Evolutionary conservation across 2,113 vertebrate species (phyloP), one percentile per base, ranked within the genome.

Genomic region (Saguinus imperator): DNA sequence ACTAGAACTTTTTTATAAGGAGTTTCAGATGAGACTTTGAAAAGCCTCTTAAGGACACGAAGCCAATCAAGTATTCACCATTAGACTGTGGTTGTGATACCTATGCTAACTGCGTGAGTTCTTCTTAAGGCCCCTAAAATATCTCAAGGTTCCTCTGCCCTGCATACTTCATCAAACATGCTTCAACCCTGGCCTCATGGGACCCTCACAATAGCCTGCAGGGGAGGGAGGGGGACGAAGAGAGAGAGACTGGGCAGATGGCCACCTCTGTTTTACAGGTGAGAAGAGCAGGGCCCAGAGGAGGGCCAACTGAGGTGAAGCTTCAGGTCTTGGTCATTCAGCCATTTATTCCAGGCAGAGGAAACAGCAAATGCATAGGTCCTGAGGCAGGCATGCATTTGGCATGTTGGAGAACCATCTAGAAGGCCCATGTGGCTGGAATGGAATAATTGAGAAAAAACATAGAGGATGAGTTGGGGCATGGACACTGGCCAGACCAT

Each of bases 391-490:
- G 48, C 45, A 66, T 48, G 37, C 75, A 32, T 23, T 13, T 37
- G 73, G 13, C 66, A 4, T 7, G 52, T 35, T 35, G 12, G 68
- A 77, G 58, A 70, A 68, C n/a, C 25, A 8, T 11, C 43, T 43
- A 52, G 50, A 45, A 45, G 40, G 14, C n/a, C 18, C 29, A 21
- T 2, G 7, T 14, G n/a, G 7, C 25, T 23, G 43, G 40, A 77
- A 29, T 37, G 73, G n/a, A 76, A 55, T 10, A 73, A 35, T 21
- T 32, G 58, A 85, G 79, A 32, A 64, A 25, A 68, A 7, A 10
- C 4, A 32, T 0, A 43, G 58, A 43, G 35, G 23, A 13, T 2
- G 10, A 23, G 12, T 0, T 32, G 61, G 27, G 45, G 43, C 6
- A 14, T 17, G 58, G 55, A 32, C 3, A 5, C 25, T 5, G 11